A percentile compares a stretch with the other conserved stretches of the same genome.
Evolutionary conservation across 1,140 invertebrate species (phyloP).

Genomic region (Drosophila persimilis): DNA sequence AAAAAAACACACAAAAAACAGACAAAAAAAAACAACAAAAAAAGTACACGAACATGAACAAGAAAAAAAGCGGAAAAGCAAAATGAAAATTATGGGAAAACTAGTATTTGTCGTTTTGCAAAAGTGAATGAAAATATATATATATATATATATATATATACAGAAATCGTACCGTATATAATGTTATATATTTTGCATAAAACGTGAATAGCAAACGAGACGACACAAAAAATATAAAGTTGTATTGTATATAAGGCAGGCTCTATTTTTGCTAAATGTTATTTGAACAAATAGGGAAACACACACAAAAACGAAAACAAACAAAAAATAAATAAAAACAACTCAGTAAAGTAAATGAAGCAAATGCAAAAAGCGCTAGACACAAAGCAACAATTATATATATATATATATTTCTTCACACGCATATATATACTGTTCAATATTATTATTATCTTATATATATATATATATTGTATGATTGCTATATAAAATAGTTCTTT

Average conservation of each 20-base stretch:
- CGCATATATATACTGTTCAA: slow-evolving; percentile 68
- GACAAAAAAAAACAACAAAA: slow-evolving; percentile 29
- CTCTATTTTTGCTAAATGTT: slow-evolving; percentile 82
- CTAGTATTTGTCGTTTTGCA: slow-evolving; percentile 64
- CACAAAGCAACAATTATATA: slow-evolving; percentile 58
- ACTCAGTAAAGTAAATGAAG: slow-evolving; percentile 56
- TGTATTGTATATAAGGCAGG: slow-evolving; percentile 79
- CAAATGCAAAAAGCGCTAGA: slow-evolving; percentile 73
- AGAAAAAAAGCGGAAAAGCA: slow-evolving; percentile 25
- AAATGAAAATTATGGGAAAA: slow-evolving; percentile 23
- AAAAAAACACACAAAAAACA: slow-evolving; percentile 31
- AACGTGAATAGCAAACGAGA: slow-evolving; percentile 26
- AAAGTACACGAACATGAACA: slow-evolving; percentile 20
- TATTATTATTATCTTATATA: slow-evolving; percentile 77
- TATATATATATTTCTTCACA: slow-evolving; percentile 43
- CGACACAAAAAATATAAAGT: slow-evolving; percentile 57
- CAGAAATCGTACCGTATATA: slow-evolving; percentile 60
- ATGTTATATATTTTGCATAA: slow-evolving; percentile 78
- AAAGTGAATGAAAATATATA: slow-evolving; percentile 42
- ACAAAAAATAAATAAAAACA: slow-evolving; percentile 8
- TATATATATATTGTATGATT: slow-evolving; percentile 62
- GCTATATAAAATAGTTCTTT: slow-evolving; percentile 77
- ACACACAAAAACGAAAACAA: slow-evolving; percentile 30
- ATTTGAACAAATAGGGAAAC: slow-evolving; percentile 79
- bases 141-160: slow-evolving; percentile 37